These are phyloP conservation scores for Tenebrosternarchus preto DNA, from an alignment of 2,113 vertebrate species.

Conservation along the genomic window DNA sequence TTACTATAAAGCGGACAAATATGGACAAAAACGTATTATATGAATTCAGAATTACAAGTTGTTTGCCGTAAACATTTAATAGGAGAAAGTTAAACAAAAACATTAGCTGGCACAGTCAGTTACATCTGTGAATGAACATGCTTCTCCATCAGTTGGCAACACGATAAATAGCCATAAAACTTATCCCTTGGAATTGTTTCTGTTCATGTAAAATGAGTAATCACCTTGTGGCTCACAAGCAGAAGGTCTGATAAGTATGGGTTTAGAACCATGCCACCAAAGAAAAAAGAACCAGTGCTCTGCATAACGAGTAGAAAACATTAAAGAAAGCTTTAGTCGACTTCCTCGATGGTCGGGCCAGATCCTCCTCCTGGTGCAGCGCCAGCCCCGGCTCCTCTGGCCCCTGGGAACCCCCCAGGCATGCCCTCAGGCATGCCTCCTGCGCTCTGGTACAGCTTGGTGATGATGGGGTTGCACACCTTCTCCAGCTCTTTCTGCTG, in stretches of 20 bases:
- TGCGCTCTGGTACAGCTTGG: constrained; percentile 73
- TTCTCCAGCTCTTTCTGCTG: constrained; percentile 92
- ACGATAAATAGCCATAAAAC: neutral
- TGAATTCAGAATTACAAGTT: neutral
- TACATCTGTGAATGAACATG: constrained; percentile 35
- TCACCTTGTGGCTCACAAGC: neutral
- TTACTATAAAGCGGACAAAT: neutral
- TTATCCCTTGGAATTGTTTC: neutral
- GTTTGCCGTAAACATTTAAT: constrained; percentile 13
- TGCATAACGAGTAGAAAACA: neutral
- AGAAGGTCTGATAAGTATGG: neutral
- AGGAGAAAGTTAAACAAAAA: neutral
- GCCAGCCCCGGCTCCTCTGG: constrained; percentile 56
- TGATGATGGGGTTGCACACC: constrained; percentile 75
- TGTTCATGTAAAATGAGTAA: neutral
- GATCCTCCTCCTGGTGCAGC: constrained; percentile 63
- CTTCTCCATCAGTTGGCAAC: constrained; percentile 43
- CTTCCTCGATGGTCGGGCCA: constrained; percentile 76
- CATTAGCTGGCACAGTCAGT: neutral
- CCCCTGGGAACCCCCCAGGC: constrained; percentile 74
- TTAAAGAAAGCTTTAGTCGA: constrained; percentile 64
- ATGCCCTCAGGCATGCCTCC: constrained; percentile 67
- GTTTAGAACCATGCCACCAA: constrained; percentile 32
- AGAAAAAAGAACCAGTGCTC: constrained; percentile 16
- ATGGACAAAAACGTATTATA: neutral